These are phyloP conservation scores for Notamacropus eugenii DNA, from an alignment of 2,797 vertebrate genomes.

Conservation along the genomic window DNA sequence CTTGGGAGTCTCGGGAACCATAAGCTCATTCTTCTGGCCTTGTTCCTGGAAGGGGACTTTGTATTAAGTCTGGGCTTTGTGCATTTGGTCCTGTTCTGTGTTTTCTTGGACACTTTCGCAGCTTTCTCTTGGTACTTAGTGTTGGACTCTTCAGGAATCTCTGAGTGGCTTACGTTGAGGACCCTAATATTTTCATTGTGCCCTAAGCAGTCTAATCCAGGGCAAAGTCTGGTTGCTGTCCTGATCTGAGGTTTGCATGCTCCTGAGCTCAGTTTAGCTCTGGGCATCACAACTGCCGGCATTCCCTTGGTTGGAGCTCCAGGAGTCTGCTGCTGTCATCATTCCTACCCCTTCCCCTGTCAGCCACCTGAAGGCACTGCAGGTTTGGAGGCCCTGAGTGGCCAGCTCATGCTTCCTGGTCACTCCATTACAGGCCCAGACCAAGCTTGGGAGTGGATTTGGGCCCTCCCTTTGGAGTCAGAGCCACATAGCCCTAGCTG, in stretches of 20 bases:
- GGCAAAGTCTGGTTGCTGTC: neutral
- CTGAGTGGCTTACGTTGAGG: neutral
- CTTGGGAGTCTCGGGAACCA: too few relatives aligned
- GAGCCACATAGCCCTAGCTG: neutral
- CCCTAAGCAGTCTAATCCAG: neutral
- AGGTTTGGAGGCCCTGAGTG: neutral
- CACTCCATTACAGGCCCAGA: neutral
- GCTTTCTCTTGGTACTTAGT: too few relatives aligned
- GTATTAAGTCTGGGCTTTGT: too few relatives aligned
- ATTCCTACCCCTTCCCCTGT: neutral
- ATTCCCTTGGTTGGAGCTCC: too few relatives aligned
- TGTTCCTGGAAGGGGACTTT: too few relatives aligned
- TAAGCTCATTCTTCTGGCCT: too few relatives aligned
- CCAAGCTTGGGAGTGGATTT: neutral
- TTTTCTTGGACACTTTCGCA: too few relatives aligned
- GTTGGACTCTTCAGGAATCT: neutral
- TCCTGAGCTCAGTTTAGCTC: too few relatives aligned
- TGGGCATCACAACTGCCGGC: neutral
- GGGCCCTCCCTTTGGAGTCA: neutral
- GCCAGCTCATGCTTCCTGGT: neutral
- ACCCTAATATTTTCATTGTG: neutral
- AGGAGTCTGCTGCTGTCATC: too few relatives aligned
- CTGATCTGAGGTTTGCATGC: too few relatives aligned
- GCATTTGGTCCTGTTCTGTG: too few relatives aligned
- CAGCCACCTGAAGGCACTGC: neutral